Percentiles rank a stretch among this genome's conserved stretches.
Conservation (phyloP, 2,797 vertebrate species). For the Diceros bicornis region DNA sequence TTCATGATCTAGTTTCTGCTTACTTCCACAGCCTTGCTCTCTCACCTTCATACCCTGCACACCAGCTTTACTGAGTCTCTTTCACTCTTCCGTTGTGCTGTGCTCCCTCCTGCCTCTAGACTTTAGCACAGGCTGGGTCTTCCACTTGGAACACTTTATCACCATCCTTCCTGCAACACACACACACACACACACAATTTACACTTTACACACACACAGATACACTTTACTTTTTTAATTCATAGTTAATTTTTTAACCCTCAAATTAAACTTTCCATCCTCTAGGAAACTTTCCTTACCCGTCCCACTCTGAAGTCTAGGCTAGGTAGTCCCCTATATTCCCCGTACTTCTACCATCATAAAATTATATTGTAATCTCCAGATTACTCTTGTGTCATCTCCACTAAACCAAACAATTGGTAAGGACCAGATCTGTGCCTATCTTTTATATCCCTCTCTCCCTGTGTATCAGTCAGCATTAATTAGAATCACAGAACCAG, state of each 20-base stretch:
- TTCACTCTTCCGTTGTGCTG: not conserved
- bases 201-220: not conserved
- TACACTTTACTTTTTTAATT: not conserved
- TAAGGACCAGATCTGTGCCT: not conserved
- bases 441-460: not conserved
- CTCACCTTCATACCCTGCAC: not conserved
- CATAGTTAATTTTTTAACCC: not conserved
- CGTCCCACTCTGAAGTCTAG: not conserved
- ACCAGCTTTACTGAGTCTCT: not conserved
- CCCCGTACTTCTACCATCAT: not conserved
- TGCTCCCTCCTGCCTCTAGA: not conserved
- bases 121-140: not conserved
- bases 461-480: not conserved
- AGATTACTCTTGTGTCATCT: not conserved
- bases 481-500: not conserved
- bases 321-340: not conserved
- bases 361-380: not conserved
- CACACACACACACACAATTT: not conserved
- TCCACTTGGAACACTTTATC: not conserved
- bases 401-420: not conserved
- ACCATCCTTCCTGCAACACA: not conserved
- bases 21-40: not conserved
- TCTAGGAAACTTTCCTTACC: not conserved
- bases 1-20: not conserved
- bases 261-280: constrained; percentile 1